Evolutionary conservation across 2,888 invertebrate species (phyloP), one percentile per base, ranked within the genome.

Genomic region (Pristionchus arcanus): DNA sequence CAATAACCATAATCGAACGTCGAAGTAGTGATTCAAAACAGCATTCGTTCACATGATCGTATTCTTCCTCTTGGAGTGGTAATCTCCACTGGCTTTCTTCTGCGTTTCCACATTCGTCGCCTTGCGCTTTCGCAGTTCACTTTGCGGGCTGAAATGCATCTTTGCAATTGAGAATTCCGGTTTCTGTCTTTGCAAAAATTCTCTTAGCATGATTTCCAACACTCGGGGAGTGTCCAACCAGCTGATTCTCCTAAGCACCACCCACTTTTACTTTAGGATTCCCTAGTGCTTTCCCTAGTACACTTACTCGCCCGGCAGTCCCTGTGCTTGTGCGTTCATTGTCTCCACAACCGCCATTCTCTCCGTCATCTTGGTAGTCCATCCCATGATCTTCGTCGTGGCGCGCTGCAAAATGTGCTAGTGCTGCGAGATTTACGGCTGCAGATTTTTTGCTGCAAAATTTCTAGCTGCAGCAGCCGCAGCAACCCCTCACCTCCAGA

Each of bases 81-180:
- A 25, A n/a, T 85, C 84, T 34, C 21, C 31, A 16, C 34, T 59
- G 2, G 59, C 31, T 59, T 21, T 34, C 34, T 21, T 31, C 0
- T 49, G 34, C 21, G 7, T 31, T 34, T 55, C 59, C 4, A 16
- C 59, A 15, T 55, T 15, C 0, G 84, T 85, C 34, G 49, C 49
- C 34, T 85, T 85, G 9, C 84, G 84, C 34, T 85, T 85, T 5
- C 84, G 55, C 31, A 85, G 9, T 9, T 85, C 84, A 21, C 49
- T 49, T 13, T 49, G 42, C 42, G 42, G 77, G 21, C 77, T 77
- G 42, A 21, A 42, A 21, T 68, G 28, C n/a, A 49, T 13, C 13
- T 7, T 49, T 49, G 0, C 0, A 49, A 49, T 49, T 9, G 42
- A 9, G 11, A 42, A 3, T 5, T 42, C 3, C 42, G 42, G 9